These are phyloP conservation scores for Drosophila rhopaloa DNA, from an alignment of 1,140 invertebrate genomes.

Conservation along the genomic window DNA sequence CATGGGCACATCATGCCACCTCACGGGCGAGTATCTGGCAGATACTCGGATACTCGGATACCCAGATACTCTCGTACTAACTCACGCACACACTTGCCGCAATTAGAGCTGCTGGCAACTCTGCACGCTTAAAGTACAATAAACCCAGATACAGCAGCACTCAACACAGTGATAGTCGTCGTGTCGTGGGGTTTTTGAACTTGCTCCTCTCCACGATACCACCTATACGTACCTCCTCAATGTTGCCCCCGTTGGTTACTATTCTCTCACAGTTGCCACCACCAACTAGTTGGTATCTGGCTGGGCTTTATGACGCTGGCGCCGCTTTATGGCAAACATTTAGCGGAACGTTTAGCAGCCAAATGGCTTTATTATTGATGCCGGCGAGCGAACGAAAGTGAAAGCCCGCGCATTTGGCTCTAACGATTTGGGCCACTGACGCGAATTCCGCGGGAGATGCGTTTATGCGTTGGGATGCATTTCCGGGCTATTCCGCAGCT, in stretches of 20 bases:
- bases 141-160: conserved; percentile 75
- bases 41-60: conserved; percentile 29
- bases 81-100: conserved; percentile 38
- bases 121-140: conserved; percentile 74
- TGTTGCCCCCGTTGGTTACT: not conserved
- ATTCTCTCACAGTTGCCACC: conserved; percentile 17
- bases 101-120: conserved; percentile 64
- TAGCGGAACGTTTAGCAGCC: conserved; percentile 70
- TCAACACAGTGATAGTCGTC: conserved; percentile 37
- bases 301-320: conserved; percentile 60
- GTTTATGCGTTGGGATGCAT: not conserved
- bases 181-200: conserved; percentile 75
- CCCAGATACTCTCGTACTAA: conserved; percentile 15
- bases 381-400: conserved; percentile 52
- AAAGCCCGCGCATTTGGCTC: conserved; percentile 48
- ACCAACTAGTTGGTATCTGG: conserved; percentile 21
- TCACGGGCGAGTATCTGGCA: conserved; percentile 30
- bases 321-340: conserved; percentile 76
- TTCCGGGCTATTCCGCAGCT: not conserved
- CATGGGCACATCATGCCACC: conserved; percentile 31
- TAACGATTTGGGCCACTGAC: conserved; percentile 18
- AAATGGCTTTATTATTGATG: conserved; percentile 78
- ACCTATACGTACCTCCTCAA: conserved; percentile 1
- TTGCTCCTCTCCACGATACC: conserved; percentile 42
- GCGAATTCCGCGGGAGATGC: conserved; percentile 1